Percentiles rank a stretch among this genome's conserved stretches.
Conservation (phyloP, 2,113 vertebrate species). For the Agapornis roseicollis region DNA sequence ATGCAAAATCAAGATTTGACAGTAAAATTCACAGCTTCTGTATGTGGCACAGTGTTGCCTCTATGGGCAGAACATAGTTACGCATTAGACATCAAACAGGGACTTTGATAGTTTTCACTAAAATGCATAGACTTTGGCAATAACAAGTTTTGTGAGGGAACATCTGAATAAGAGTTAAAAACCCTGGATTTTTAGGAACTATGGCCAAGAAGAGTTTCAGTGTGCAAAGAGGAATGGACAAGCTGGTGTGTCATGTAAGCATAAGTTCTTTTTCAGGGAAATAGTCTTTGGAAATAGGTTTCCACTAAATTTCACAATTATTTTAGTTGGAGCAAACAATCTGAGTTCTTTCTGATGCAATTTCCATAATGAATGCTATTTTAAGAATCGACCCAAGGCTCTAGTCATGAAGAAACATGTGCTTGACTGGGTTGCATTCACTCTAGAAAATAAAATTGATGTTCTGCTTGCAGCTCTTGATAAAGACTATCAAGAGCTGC, state of each 20-base stretch:
- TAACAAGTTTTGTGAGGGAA: background rate
- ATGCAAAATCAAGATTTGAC: background rate
- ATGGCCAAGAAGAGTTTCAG: background rate
- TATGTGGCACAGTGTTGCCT: background rate
- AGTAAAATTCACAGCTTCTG: background rate
- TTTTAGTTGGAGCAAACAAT: slow-evolving; percentile 1
- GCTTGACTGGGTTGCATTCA: background rate
- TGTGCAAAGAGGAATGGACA: rapidly evolving
- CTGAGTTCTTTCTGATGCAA: background rate
- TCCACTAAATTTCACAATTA: background rate
- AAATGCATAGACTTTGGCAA: background rate
- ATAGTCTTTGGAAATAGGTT: background rate
- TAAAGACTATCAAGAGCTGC: too few species aligned
- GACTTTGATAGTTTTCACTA: background rate
- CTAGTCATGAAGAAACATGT: background rate
- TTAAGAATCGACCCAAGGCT: slow-evolving; percentile 15
- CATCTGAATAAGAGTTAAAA: background rate
- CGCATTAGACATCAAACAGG: background rate
- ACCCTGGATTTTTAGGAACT: background rate
- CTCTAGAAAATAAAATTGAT: background rate
- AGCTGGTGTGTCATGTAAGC: background rate
- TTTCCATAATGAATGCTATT: background rate
- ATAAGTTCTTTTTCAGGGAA: background rate
- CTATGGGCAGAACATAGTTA: background rate
- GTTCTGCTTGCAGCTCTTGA: background rate